Conservation (phyloP, 2,797 vertebrate species). For the Anabas testudineus region DNA sequence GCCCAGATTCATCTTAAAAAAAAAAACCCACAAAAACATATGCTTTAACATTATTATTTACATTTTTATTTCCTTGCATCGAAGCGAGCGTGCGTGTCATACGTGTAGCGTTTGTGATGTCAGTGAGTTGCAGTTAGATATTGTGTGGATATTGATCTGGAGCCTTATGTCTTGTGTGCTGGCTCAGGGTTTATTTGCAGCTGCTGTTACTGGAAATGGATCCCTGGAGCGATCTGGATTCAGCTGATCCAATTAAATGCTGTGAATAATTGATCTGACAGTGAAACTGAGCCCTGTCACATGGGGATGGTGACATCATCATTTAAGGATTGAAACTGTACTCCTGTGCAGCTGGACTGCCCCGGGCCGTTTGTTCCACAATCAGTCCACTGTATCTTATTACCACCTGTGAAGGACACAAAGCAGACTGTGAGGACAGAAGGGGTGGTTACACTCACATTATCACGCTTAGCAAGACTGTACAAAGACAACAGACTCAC, state of each 20-base stretch:
- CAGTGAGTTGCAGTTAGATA: slow-evolving; percentile 45
- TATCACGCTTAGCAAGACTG: slow-evolving; percentile 61
- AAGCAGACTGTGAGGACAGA: slow-evolving; percentile 70
- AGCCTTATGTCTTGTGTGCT: slow-evolving; percentile 68
- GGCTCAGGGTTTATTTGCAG: slow-evolving; percentile 81
- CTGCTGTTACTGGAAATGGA: slow-evolving; percentile 83
- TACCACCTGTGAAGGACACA: slow-evolving; percentile 79
- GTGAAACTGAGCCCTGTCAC: slow-evolving; percentile 82
- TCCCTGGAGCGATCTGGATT: slow-evolving; percentile 79
- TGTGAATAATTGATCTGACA: slow-evolving; percentile 86
- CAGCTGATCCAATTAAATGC: slow-evolving; percentile 85
- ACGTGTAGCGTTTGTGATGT: slow-evolving; percentile 48
- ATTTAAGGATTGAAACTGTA: slow-evolving; percentile 73
- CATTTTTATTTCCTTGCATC: slow-evolving; percentile 25
- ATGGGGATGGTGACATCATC: slow-evolving; percentile 82
- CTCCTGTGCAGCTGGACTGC: slow-evolving; percentile 75
- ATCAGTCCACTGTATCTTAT: slow-evolving; percentile 78
- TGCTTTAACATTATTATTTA: slow-evolving; percentile 2
- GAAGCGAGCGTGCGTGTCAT: slow-evolving; percentile 39
- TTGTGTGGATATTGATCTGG: slow-evolving; percentile 65
- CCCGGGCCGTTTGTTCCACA: slow-evolving; percentile 76
- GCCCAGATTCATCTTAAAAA: slow-evolving; percentile 39
- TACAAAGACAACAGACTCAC: slow-evolving; percentile 66
- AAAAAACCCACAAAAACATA: slow-evolving; percentile 30
- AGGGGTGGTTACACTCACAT: slow-evolving; percentile 63